phyloP scores from a whole-genome alignment of 1,140 invertebrate species.

The Dinoponera quadriceps region DNA sequence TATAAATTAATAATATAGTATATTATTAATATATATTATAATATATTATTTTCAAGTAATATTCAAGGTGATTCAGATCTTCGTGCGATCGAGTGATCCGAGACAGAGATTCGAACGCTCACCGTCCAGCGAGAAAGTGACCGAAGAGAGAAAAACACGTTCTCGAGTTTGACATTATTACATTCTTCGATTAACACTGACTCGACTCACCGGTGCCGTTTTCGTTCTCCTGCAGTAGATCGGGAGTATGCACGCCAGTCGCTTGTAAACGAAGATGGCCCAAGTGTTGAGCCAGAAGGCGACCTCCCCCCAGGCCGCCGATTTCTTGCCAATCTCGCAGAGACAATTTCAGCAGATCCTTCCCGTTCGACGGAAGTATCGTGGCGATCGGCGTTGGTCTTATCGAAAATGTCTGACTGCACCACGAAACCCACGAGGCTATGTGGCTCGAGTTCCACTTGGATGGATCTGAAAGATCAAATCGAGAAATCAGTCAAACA shows the following conservation, averaged over 20 bases:
- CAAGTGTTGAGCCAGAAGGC: conserved; percentile 77
- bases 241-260: conserved; percentile 76
- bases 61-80: too few species aligned
- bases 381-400: conserved; percentile 84
- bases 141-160: too few species aligned
- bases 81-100: too few species aligned
- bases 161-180: too few species aligned
- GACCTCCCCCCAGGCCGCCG: conserved; percentile 62
- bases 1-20: too few species aligned
- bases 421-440: conserved; percentile 89
- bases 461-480: conserved; percentile 86
- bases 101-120: too few species aligned
- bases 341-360: conserved; percentile 86
- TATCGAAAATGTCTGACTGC: conserved; percentile 87
- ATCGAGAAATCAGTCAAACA: neutral
- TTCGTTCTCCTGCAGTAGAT: conserved; percentile 73
- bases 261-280: conserved; percentile 78
- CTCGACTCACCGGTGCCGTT: conserved; percentile 73
- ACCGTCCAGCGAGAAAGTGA: too few species aligned
- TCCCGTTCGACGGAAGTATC: conserved; percentile 87
- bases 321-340: conserved; percentile 70
- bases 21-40: too few species aligned
- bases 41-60: too few species aligned
- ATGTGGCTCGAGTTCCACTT: conserved; percentile 88
- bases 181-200: neutral